Conservation (phyloP, 2,797 vertebrate genomes). For the Sylvia borin region DNA sequence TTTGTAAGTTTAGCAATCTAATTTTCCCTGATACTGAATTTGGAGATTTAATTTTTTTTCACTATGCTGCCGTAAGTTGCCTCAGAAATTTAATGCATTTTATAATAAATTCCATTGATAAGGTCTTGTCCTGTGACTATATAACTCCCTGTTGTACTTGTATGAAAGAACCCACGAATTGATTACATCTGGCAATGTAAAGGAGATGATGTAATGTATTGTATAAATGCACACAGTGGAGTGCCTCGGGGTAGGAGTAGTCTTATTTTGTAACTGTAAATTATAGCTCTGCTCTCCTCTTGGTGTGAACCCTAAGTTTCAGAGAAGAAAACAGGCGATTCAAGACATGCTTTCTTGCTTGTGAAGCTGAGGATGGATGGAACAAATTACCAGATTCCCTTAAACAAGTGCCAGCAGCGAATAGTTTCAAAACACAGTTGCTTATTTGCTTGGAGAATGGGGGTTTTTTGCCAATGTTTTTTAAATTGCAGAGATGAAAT, state of each 20-base stretch:
- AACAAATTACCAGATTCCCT: slow-evolving; percentile 65
- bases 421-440: slow-evolving; percentile 64
- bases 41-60: slow-evolving; percentile 14
- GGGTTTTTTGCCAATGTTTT: slow-evolving; percentile 42
- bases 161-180: neutral
- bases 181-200: slow-evolving; percentile 52
- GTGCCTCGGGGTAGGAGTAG: slow-evolving; percentile 30
- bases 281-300: slow-evolving; percentile 60
- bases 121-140: neutral
- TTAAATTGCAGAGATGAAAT: slow-evolving; percentile 63
- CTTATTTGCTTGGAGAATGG: slow-evolving; percentile 63
- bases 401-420: slow-evolving; percentile 59
- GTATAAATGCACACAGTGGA: slow-evolving; percentile 33
- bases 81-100: slow-evolving; percentile 39
- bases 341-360: slow-evolving; percentile 47
- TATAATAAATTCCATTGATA: neutral
- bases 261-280: slow-evolving; percentile 40
- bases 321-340: slow-evolving; percentile 46
- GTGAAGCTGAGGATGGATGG: slow-evolving; percentile 27
- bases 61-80: neutral
- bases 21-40: neutral
- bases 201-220: slow-evolving; percentile 43
- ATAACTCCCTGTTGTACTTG: slow-evolving; percentile 10
- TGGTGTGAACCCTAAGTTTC: slow-evolving; percentile 50
- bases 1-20: neutral